Conservation (phyloP, 2,888 invertebrate genomes). For the Coecobrya sp. region DNA sequence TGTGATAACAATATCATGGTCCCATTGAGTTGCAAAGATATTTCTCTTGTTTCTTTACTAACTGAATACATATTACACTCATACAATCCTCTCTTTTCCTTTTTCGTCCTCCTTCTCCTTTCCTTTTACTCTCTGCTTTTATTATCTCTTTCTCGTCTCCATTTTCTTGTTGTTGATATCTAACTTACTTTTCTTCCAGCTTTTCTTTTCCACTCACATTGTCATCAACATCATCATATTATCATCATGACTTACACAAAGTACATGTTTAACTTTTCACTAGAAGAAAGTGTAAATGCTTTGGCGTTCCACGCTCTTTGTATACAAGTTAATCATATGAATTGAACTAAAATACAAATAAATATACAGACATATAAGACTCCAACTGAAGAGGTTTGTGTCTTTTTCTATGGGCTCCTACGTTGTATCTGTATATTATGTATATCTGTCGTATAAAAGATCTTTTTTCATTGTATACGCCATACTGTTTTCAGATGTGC, state of each 20-base stretch:
- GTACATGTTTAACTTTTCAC: constrained; percentile 28
- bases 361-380: not conserved
- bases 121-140: constrained; percentile 39
- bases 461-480: not conserved
- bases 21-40: constrained; percentile 82
- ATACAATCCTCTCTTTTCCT: constrained; percentile 50
- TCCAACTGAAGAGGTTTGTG: not conserved
- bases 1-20: constrained; percentile 85
- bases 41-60: constrained; percentile 83
- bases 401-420: not conserved
- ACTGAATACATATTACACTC: constrained; percentile 68
- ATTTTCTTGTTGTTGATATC: constrained; percentile 69
- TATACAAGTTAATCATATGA: not conserved
- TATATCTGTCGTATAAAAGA: not conserved
- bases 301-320: not conserved
- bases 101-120: constrained; percentile 28
- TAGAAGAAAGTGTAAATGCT: constrained; percentile 55
- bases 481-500: no score
- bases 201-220: constrained; percentile 68
- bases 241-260: constrained; percentile 35
- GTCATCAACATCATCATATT: constrained; percentile 58
- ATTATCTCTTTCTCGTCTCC: constrained; percentile 64
- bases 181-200: constrained; percentile 62
- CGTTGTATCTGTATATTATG: not conserved
- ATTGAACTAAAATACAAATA: not conserved